phyloP scores from a whole-genome alignment of 2,797 vertebrate genomes.

The Oceanodroma leucorhoa region DNA sequence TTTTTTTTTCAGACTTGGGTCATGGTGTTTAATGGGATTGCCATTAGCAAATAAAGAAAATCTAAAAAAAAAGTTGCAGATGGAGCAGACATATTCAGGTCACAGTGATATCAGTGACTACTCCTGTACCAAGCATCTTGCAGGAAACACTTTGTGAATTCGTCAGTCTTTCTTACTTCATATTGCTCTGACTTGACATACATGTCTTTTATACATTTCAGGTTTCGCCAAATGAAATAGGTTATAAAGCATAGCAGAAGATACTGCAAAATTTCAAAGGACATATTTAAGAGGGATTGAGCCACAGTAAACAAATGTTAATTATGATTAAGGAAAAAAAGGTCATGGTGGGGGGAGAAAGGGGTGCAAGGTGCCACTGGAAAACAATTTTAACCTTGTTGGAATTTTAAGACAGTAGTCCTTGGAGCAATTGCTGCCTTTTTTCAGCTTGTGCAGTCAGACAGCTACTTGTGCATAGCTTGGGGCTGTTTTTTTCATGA shows the following conservation, averaged over 20 bases:
- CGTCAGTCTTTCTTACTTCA: neutral
- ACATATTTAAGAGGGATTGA: neutral
- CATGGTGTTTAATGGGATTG: neutral
- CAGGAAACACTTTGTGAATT: neutral
- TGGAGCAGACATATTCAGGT: neutral
- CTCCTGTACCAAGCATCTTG: neutral
- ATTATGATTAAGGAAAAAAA: neutral
- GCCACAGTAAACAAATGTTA: neutral
- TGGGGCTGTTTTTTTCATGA: neutral
- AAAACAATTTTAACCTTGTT: neutral
- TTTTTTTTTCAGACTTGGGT: neutral
- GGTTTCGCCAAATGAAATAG: neutral
- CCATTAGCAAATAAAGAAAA: neutral
- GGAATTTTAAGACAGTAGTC: neutral
- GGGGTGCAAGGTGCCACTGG: neutral
- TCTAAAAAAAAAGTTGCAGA: neutral
- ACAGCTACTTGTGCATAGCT: conserved; percentile 2
- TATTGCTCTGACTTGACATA: neutral
- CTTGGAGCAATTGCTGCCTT: neutral
- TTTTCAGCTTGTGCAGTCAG: neutral
- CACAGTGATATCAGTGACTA: neutral
- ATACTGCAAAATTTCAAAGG: neutral
- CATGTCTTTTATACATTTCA: neutral
- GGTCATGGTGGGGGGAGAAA: neutral
- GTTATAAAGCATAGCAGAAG: neutral